Conservation (phyloP, 2,113 vertebrate species). For the Synodontis membranacea region DNA sequence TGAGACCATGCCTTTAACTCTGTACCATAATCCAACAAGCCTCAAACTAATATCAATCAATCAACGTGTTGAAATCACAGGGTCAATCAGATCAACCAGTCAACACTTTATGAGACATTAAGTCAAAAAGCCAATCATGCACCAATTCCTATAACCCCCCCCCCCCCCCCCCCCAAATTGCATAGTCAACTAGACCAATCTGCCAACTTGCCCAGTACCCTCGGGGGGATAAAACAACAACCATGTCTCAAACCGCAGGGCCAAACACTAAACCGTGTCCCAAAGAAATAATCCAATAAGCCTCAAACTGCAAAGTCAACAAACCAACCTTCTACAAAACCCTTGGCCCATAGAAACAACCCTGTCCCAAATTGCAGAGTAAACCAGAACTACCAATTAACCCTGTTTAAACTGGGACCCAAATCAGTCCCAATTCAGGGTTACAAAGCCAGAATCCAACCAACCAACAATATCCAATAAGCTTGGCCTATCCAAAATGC, state of each 20-base stretch:
- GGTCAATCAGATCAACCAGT: background rate
- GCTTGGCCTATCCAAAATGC: rapidly evolving
- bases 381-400: background rate
- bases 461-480: background rate
- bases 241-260: background rate
- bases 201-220: background rate
- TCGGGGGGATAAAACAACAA: no score
- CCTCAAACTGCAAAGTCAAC: background rate
- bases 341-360: background rate
- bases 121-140: background rate
- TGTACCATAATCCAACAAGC: background rate
- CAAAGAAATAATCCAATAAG: background rate
- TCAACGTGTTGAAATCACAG: background rate
- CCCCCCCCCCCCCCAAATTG: background rate
- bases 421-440: background rate
- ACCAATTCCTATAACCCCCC: background rate
- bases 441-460: background rate
- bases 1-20: background rate
- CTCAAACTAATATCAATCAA: background rate
- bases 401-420: background rate
- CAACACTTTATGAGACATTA: background rate
- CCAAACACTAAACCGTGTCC: background rate
- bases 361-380: background rate
- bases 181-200: background rate
- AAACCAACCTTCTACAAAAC: background rate